Percentiles rank a stretch among this genome's conserved stretches.
These are phyloP conservation scores for Chloroceryle amazona DNA, from an alignment of 2,797 vertebrate species.

Conservation along the genomic window DNA sequence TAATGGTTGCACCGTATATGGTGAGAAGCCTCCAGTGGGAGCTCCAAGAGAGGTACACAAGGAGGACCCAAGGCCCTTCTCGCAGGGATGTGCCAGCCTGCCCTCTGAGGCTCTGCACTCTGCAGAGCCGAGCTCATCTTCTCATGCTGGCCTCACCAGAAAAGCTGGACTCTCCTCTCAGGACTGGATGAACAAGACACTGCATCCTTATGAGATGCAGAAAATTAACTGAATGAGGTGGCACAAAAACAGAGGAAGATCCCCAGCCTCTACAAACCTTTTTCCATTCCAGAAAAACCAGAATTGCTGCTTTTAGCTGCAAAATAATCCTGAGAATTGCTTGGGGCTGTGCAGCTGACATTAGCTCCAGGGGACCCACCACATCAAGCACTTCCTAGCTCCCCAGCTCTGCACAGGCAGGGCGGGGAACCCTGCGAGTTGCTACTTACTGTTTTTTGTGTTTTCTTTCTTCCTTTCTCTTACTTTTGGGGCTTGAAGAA, in stretches of 20 bases:
- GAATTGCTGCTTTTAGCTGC: slow-evolving; percentile 4
- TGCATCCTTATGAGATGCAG: neutral
- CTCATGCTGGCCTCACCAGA: neutral
- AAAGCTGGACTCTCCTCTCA: neutral
- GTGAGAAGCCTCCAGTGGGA: neutral
- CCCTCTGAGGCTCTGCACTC: neutral
- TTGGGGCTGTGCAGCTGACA: neutral
- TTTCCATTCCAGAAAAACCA: neutral
- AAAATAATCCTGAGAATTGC: neutral
- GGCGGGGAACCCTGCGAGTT: neutral
- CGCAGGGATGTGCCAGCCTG: neutral
- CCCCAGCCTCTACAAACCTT: neutral
- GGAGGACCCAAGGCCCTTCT: neutral
- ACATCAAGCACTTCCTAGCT: slow-evolving; percentile 1
- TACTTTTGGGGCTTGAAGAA: slow-evolving; percentile 91
- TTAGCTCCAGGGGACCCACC: slow-evolving; percentile 26
- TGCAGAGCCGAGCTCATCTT: neutral
- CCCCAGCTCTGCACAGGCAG: neutral
- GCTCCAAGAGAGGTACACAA: neutral
- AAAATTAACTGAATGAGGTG: neutral
- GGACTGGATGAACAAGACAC: neutral
- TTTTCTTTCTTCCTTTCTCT: slow-evolving; percentile 93
- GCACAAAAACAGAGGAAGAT: neutral
- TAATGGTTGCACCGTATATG: neutral
- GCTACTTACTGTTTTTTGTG: slow-evolving; percentile 96